Percentiles rank a stretch among this genome's conserved stretches.
Evolutionary conservation across 2,888 invertebrate genomes (phyloP).

Genomic region (Tryphoninae sp.): DNA sequence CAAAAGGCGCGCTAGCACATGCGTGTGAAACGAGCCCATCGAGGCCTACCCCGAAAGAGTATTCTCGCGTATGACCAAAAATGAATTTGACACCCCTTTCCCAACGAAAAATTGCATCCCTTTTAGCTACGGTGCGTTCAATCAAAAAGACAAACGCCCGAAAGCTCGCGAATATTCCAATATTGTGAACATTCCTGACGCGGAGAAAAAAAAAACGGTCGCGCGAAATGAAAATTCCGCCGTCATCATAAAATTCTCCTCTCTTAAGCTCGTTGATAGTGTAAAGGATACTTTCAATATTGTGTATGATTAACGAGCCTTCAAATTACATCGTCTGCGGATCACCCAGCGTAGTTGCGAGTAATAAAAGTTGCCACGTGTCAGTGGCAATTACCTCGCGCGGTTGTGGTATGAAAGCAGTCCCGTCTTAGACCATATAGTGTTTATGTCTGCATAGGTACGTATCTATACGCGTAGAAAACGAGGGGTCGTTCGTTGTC

Average conservation of each 20-base stretch:
- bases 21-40: not conserved
- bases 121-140: not conserved
- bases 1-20: not conserved
- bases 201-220: not conserved
- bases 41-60: not conserved
- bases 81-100: not conserved
- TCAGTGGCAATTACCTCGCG: constrained; percentile 46
- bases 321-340: not conserved
- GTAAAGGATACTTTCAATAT: constrained; percentile 15
- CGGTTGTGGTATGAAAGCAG: constrained; percentile 8
- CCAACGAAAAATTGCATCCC: not conserved
- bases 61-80: not conserved
- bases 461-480: constrained; percentile 27
- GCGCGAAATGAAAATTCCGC: not conserved
- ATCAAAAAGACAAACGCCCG: not conserved
- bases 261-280: not conserved
- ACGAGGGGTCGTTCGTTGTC: constrained; percentile 42
- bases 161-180: not conserved
- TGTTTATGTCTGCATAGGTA: constrained; percentile 16
- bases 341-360: not conserved
- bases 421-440: constrained; percentile 1
- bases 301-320: not conserved
- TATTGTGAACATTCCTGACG: not conserved
- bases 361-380: constrained; percentile 35
- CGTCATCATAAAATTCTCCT: not conserved